phyloP scores from a whole-genome alignment of 2,113 vertebrate species.

The Gnathonemus longibarbis region DNA sequence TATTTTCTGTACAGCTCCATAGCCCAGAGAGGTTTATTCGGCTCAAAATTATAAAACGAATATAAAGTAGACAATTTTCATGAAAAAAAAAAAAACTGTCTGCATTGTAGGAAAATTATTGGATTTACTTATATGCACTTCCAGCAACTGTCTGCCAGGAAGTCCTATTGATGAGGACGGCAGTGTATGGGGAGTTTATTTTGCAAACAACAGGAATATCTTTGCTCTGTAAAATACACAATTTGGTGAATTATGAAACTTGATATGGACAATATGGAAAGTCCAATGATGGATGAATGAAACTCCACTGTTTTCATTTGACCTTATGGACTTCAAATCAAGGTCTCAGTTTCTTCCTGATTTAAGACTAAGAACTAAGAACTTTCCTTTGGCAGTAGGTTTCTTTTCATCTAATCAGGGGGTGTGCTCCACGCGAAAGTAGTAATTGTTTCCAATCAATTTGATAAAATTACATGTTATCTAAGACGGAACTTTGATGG shows the following conservation, averaged over 20 bases:
- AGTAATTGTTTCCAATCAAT: slow-evolving; percentile 7
- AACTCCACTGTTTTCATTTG: background rate
- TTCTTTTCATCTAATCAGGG: background rate
- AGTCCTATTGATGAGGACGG: background rate
- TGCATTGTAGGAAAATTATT: background rate
- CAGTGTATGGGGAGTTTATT: background rate
- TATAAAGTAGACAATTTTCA: background rate
- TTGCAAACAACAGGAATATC: background rate
- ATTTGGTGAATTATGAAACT: background rate
- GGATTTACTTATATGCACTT: background rate
- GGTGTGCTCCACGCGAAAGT: background rate
- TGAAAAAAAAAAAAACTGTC: background rate
- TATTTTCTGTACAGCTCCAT: background rate
- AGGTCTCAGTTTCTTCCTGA: background rate
- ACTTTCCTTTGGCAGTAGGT: background rate
- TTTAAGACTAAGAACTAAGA: background rate
- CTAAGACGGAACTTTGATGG: background rate
- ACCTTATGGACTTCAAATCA: background rate
- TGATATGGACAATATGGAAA: background rate
- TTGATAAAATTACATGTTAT: background rate
- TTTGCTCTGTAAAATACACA: background rate
- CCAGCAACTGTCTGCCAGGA: background rate
- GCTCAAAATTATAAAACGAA: background rate
- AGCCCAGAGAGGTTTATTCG: background rate
- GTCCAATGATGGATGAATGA: background rate